Evolutionary conservation across 2,113 vertebrate genomes (phyloP), one percentile per base, ranked within the genome.

Genomic region (Otolemur garnettii): DNA sequence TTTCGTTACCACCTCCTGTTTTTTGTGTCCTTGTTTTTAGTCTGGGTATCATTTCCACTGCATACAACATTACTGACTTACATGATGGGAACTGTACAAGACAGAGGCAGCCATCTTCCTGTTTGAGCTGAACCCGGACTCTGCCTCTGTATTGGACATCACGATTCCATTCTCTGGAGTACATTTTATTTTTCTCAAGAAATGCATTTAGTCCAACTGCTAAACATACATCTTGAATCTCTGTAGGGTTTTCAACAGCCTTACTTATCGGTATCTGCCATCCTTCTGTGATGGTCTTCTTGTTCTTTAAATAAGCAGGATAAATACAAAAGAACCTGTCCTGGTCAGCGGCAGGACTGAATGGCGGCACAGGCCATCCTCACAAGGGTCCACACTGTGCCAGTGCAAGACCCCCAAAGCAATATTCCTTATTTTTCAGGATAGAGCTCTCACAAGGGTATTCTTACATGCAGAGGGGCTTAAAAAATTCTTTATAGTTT

Each of bases 21-120:
- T 99, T 99, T 85, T 99, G 99, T 13, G 99, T 99, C 72, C 99
- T 99, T 82, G 99, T 99, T 98, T 99, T 99, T 66, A 99, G 98
- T 97, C 99, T 99, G 13, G 99, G 99, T 91, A 99, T 99, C 98
- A 99, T 99, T 98, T 99, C 99, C 1, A 99, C 99, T 19, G 98
- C 99, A 30, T 99, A 99, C 7, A 99, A 97, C 99, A 99, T 99
- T 96, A 99, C 98, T 5, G 99, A 99, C 93, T 99, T 97, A 99
- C 99, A 99, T 91, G 99, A 99, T 50, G 98, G 96, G 97, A 99
- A 99, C 86, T 99, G 99, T 13, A 99, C 99, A 91, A 99, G 98
- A 97, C 99, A 99, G 0, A 99, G 96, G 87, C 97, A 99, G 69
- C 99, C 99, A 85, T 99, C 99, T n/a, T 99, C 99, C 90, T 99